These are phyloP conservation scores for Anser cygnoides DNA, from an alignment of 2,113 vertebrate species.

Conservation along the genomic window DNA sequence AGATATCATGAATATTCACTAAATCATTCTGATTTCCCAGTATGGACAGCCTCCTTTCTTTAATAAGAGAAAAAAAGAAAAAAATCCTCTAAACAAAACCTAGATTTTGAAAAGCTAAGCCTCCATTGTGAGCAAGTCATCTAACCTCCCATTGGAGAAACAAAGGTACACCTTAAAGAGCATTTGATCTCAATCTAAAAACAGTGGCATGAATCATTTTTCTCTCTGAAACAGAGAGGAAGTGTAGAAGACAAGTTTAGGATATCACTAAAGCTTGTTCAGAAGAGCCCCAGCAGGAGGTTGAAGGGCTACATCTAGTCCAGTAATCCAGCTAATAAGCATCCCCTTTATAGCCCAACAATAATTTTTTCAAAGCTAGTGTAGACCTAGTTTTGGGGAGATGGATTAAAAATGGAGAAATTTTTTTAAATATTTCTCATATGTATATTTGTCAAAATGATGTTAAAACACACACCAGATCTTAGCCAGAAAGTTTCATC, in stretches of 20 bases:
- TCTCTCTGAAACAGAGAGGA: background rate
- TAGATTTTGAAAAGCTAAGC: background rate
- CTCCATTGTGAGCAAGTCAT: background rate
- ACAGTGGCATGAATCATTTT: background rate
- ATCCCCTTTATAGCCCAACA: background rate
- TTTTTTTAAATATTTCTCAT: background rate
- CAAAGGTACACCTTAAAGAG: background rate
- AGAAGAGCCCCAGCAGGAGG: background rate
- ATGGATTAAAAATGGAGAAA: background rate
- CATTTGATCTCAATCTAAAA: background rate
- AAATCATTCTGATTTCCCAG: background rate
- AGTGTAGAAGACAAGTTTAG: background rate
- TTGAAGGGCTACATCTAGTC: background rate
- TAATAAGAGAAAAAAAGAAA: background rate
- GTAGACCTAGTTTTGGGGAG: background rate
- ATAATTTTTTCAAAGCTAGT: background rate
- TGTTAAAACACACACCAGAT: background rate
- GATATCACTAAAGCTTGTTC: background rate
- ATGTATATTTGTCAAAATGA: background rate
- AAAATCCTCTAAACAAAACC: background rate
- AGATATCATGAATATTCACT: background rate
- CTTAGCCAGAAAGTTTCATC: background rate
- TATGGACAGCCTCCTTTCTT: background rate
- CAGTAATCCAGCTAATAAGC: background rate
- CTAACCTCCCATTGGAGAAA: background rate